A percentile compares a stretch with the other conserved stretches of the same genome.
Evolutionary conservation across 2,113 vertebrate genomes (phyloP).

Genomic region (Anas platyrhynchos): DNA sequence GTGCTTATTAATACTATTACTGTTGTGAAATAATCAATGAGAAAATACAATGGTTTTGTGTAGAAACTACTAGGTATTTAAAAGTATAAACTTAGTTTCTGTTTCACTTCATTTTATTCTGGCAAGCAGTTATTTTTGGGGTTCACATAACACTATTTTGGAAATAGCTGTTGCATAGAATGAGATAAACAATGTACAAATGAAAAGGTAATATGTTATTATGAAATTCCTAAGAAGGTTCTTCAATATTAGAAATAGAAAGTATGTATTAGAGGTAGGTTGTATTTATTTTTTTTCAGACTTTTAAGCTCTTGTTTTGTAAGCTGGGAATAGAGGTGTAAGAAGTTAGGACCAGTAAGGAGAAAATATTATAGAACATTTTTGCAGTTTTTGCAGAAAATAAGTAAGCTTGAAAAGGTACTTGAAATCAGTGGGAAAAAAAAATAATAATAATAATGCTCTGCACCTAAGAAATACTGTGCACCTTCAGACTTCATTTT

Average conservation of each 20-base stretch:
- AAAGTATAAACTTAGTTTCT: not conserved
- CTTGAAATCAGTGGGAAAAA: not conserved
- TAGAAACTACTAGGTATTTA: not conserved
- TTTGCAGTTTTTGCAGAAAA: not conserved
- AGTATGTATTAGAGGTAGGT: fast-evolving
- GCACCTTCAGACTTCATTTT: not conserved
- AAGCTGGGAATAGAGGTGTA: not conserved
- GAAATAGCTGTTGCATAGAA: not conserved
- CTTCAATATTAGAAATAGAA: not conserved
- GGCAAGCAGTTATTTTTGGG: not conserved
- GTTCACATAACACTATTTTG: not conserved
- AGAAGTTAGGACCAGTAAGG: not conserved
- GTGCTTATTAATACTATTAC: not conserved
- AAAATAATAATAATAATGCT: not conserved
- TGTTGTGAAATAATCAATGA: not conserved
- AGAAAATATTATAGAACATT: not conserved
- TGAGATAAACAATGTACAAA: not conserved
- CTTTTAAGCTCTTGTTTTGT: not conserved
- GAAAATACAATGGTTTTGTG: not conserved
- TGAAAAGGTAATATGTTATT: not conserved
- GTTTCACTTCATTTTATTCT: not conserved
- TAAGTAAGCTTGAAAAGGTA: not conserved
- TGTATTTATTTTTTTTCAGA: not conserved
- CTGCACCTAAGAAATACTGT: not conserved
- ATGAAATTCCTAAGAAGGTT: not conserved